Percentiles rank a stretch among this genome's conserved stretches.
phyloP scores from a whole-genome alignment of 2,797 vertebrate species.

The Crax fasciolata region DNA sequence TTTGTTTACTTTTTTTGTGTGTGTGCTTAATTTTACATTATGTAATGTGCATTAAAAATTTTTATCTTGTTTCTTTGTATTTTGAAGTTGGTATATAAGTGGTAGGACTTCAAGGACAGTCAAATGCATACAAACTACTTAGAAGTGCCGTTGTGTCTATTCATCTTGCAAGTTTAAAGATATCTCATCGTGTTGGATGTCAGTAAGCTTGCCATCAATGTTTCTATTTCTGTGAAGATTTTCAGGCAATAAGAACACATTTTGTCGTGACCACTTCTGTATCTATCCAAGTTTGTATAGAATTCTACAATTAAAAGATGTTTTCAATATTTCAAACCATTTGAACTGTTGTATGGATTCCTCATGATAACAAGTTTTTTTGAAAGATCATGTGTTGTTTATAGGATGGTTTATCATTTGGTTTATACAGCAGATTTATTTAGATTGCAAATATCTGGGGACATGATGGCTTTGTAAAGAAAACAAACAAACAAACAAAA shows the following conservation, averaged over 20 bases:
- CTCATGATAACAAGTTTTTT: neutral
- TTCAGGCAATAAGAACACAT: constrained; percentile 84
- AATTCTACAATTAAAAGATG: constrained; percentile 80
- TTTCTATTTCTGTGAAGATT: constrained; percentile 78
- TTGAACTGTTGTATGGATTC: neutral
- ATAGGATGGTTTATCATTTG: neutral
- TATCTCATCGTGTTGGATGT: constrained; percentile 75
- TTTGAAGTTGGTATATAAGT: constrained; percentile 64
- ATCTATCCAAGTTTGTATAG: constrained; percentile 84
- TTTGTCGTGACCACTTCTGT: constrained; percentile 85
- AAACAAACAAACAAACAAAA: neutral
- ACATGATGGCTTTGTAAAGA: neutral
- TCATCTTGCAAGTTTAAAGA: constrained; percentile 77
- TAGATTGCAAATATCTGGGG: neutral
- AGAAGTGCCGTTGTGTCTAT: constrained; percentile 61
- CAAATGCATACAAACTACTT: constrained; percentile 47
- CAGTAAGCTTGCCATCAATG: constrained; percentile 74
- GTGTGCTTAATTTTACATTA: constrained; percentile 71
- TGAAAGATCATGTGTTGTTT: neutral
- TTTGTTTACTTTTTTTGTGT: constrained; percentile 43
- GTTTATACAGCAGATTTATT: neutral
- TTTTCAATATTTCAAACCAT: constrained; percentile 77
- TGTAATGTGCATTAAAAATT: constrained; percentile 64
- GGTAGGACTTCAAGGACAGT: constrained; percentile 53
- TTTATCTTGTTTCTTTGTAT: constrained; percentile 71